Conservation (phyloP, 2,888 invertebrate genomes). For the Apamea anceps region DNA sequence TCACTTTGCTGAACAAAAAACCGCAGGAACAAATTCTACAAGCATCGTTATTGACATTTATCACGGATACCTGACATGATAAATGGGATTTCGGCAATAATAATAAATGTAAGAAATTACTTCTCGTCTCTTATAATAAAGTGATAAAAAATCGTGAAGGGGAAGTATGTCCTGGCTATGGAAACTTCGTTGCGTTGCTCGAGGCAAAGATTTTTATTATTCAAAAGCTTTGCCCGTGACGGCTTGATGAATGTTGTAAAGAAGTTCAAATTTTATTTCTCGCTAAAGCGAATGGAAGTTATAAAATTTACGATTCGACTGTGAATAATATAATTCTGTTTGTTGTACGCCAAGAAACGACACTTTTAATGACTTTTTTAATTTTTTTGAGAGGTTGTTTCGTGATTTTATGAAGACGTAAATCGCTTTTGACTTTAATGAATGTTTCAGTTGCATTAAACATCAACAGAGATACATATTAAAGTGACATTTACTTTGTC, state of each 20-base stretch:
- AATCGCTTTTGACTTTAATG: conserved; percentile 41
- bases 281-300: conserved; percentile 79
- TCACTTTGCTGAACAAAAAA: conserved; percentile 64
- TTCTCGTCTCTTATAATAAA: conserved; percentile 72
- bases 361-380: conserved; percentile 64
- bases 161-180: conserved; percentile 64
- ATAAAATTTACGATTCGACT: conserved; percentile 77
- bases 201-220: conserved; percentile 83
- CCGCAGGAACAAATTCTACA: conserved; percentile 62
- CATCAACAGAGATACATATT: not conserved
- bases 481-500: conserved; percentile 8
- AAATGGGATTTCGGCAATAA: conserved; percentile 72
- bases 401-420: conserved; percentile 46
- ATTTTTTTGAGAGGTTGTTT: conserved; percentile 58
- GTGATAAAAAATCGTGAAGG: conserved; percentile 68
- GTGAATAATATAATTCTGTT: conserved; percentile 74
- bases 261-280: conserved; percentile 86
- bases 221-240: conserved; percentile 86
- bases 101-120: conserved; percentile 77
- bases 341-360: conserved; percentile 67
- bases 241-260: conserved; percentile 87
- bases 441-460: conserved; percentile 27
- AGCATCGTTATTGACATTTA: conserved; percentile 72
- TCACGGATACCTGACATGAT: conserved; percentile 68
- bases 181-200: conserved; percentile 65